Evolutionary conservation across 2,113 vertebrate species (phyloP), one percentile per base, ranked within the genome.

Genomic region (Barbus barbus): DNA sequence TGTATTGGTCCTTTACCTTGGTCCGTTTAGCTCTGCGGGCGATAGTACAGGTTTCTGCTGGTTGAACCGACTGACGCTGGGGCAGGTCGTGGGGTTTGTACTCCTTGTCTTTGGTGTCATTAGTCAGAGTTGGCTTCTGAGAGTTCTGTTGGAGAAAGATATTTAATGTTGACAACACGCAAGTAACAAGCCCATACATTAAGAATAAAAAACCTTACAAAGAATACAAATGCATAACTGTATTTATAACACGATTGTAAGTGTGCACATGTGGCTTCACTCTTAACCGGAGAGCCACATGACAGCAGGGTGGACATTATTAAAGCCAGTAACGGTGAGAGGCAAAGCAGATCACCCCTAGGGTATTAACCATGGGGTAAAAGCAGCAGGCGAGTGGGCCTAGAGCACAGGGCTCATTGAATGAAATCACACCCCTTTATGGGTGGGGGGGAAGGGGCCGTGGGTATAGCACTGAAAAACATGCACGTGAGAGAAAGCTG

Each of bases 81-180:
- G 96, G 96, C 86, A 99, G 96, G 85, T 97, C 97, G 1, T 99
- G 98, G 75, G 98, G 96, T 5, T 96, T 98, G 88, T 99, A 99
- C 58, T 97, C 98, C 92, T 96, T 97, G 91, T 99, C 98, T 93
- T 98, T 99, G 11, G 95, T 96, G 93, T 97, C 96, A 86, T 96
- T 96, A 85, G 92, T 94, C 89, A 98, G 92, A 28, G 94, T 96
- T 77, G 97, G 96, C 86, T 95, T 98, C 95, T 98, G 95, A 71
- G 96, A 89, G 90, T 94, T 95, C 89, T 90, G 71, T 28, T 72
- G 20, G 28, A 65, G 44, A 44, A 65, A 63, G 22, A 78, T 14
- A 46, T 18, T 61, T 28, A 48, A 36, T 4, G n/a, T 6, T 38
- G 31, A 76, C 63, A 20, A 20, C 24, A 83, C 58, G 18, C 16